Percentiles rank a stretch among this genome's conserved stretches.
Evolutionary conservation across 1,140 invertebrate species (phyloP).

Genomic region (Thaumatotibia leucotreta): DNA sequence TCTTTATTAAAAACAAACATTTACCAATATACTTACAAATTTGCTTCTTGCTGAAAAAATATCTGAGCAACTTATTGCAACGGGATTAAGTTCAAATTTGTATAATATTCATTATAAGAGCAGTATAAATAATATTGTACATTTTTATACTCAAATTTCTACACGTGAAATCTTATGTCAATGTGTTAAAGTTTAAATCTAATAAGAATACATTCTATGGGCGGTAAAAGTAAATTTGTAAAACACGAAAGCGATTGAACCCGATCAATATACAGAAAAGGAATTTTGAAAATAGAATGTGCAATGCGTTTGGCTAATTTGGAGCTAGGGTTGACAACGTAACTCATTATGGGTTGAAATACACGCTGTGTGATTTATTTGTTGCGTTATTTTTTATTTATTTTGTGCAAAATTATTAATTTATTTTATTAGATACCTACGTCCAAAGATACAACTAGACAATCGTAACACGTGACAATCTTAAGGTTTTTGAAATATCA

Average conservation of each 20-base stretch:
- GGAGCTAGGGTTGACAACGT: constrained; percentile 26
- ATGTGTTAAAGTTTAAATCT: constrained; percentile 17
- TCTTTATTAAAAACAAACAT: not conserved
- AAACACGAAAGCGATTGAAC: constrained; percentile 51
- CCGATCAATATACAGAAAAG: constrained; percentile 57
- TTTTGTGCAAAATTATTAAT: not conserved
- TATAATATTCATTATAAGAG: not conserved
- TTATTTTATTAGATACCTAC: no score
- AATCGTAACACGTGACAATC: no score
- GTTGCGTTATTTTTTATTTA: not conserved
- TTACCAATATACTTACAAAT: not conserved
- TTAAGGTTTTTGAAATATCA: no score
- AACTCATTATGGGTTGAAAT: not conserved
- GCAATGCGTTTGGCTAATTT: constrained; percentile 45
- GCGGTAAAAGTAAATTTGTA: constrained; percentile 29
- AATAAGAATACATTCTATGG: not conserved
- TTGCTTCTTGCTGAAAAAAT: not conserved
- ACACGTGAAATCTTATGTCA: constrained; percentile 1
- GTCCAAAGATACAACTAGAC: no score
- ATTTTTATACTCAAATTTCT: not conserved
- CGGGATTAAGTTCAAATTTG: not conserved
- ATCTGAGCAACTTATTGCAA: not conserved
- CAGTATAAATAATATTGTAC: not conserved
- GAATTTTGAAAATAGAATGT: constrained; percentile 65
- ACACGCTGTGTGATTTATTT: no score